Evolutionary conservation across 2,888 invertebrate species (phyloP).

Genomic region (Deladenus siricidicola): DNA sequence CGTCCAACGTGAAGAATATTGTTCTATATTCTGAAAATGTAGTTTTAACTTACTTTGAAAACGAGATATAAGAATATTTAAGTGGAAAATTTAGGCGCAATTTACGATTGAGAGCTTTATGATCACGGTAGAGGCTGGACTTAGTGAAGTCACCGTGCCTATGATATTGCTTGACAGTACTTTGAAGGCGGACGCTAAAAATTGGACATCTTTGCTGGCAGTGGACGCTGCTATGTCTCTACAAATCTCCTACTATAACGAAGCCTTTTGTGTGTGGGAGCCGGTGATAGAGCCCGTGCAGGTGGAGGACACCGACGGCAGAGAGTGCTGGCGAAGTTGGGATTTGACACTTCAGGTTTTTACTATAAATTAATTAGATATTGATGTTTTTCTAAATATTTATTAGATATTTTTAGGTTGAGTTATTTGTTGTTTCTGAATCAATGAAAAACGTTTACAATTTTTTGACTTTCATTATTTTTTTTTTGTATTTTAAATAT

Average conservation of each 20-base stretch:
- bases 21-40: too few relatives aligned
- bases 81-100: slow-evolving; percentile 17
- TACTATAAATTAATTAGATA: too few relatives aligned
- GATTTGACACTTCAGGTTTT: slow-evolving; percentile 23
- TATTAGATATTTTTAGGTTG: too few relatives aligned
- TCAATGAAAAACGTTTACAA: too few relatives aligned
- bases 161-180: slow-evolving; percentile 76
- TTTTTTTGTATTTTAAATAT: too few relatives aligned
- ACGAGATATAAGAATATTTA: too few relatives aligned
- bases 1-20: too few relatives aligned
- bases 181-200: slow-evolving; percentile 61
- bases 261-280: slow-evolving; percentile 84
- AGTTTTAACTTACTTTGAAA: too few relatives aligned
- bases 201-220: slow-evolving; percentile 52
- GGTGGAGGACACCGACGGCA: slow-evolving; percentile 27
- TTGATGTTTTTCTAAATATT: too few relatives aligned
- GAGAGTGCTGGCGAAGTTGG: slow-evolving; percentile 32
- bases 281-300: slow-evolving; percentile 62
- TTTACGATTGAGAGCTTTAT: slow-evolving; percentile 59
- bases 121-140: slow-evolving; percentile 77
- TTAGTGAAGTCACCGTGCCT: slow-evolving; percentile 80
- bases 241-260: slow-evolving; percentile 88
- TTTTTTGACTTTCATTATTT: too few relatives aligned
- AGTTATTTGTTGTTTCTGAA: neutral
- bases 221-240: slow-evolving; percentile 57